Conservation (phyloP, 1,140 invertebrate species). For the Aphis gossypii region DNA sequence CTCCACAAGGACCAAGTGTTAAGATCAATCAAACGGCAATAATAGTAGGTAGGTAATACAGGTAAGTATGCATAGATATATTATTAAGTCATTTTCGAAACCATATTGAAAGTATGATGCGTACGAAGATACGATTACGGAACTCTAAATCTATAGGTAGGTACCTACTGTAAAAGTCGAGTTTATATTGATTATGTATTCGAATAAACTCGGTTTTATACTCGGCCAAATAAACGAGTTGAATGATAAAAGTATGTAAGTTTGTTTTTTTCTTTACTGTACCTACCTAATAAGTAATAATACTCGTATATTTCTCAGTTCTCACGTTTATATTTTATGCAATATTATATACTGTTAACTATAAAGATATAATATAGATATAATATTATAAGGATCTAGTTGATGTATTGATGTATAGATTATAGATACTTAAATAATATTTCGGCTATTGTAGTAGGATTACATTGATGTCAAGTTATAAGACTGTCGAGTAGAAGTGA, state of each 20-base stretch:
- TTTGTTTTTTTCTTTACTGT: no score
- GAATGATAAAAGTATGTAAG: background rate
- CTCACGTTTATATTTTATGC: no score
- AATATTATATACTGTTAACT: background rate
- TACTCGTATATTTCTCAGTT: no score
- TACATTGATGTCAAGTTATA: background rate
- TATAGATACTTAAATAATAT: background rate
- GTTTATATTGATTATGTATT: background rate
- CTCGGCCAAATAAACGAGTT: background rate
- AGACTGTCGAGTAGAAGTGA: background rate
- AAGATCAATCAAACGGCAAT: background rate
- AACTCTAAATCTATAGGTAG: background rate
- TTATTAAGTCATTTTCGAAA: background rate
- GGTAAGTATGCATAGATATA: background rate
- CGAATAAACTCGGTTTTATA: background rate
- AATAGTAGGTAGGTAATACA: no score
- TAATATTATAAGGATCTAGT: background rate
- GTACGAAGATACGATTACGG: background rate
- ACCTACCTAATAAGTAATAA: no score
- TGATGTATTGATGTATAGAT: no score
- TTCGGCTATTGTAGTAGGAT: background rate
- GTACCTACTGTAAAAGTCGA: background rate
- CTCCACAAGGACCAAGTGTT: background rate
- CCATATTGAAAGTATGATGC: no score
- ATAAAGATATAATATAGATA: background rate